Base-by-base conservation (phyloP, 1,140 invertebrate genomes). In the Hypsibius dujardini region DNA sequence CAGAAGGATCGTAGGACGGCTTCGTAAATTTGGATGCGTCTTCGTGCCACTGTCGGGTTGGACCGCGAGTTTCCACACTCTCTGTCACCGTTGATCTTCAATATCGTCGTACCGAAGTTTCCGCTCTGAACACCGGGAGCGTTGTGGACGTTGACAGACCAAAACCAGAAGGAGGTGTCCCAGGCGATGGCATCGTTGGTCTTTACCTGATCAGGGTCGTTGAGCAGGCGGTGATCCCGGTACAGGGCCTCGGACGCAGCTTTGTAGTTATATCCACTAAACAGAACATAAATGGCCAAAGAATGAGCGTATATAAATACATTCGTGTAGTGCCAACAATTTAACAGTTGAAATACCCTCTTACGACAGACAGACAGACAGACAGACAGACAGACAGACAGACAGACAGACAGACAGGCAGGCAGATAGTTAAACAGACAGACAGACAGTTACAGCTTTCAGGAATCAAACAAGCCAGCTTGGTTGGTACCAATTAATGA, bases 81-180 rank as follows among this genome's bases (percentile, higher is more conserved):
- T n/a, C n/a, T 7, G 7, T 56, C 50, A n/a, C 71, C 71, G 46
- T 72, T 72, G 3, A 72, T 72, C n/a, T 60, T 67, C 62, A 62
- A 59, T 70, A 70, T 69, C 40, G 62, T 70, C 7, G 71, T 28
- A 42, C n/a, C n/a, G n/a, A n/a, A n/a, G n/a, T n/a, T n/a, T n/a
- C n/a, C n/a, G n/a, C n/a, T n/a, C n/a, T 70, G 56, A 3, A 72
- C 71, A n/a, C 70, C 47, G 47, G 3, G 2, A 47, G 40, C 15
- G 14, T 67, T 70, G 1, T 73, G 73, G 42, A 74, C 73, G 70
- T 74, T 74, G 50, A n/a, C 50, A 7, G 50, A 56, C 50, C 50
- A 56, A 56, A 56, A 56, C 50, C 50, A 56, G 50, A 56, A 56
- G n/a, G 50, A 7, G 7, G 50, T 56, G 50, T 56, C 50, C 50